Evolutionary conservation across 2,113 vertebrate species (phyloP).

Genomic region (Gnathonemus echidnorhynchus): DNA sequence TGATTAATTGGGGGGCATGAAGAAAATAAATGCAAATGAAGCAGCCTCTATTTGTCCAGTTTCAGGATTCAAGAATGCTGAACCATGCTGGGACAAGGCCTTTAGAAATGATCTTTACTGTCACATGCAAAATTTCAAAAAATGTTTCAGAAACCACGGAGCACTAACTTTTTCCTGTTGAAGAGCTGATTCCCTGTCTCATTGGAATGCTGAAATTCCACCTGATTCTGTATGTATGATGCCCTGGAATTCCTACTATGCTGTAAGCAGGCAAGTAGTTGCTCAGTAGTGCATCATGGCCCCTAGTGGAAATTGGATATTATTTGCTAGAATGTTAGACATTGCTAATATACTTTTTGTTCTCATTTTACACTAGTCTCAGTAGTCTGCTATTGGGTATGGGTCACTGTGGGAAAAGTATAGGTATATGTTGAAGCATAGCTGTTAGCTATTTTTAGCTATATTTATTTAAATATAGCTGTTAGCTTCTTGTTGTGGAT

Average conservation of each 20-base stretch:
- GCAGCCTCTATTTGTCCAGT: neutral
- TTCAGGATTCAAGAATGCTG: neutral
- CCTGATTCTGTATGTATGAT: neutral
- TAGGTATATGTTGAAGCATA: neutral
- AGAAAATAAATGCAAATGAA: conserved; percentile 24
- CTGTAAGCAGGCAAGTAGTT: neutral
- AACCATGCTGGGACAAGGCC: neutral
- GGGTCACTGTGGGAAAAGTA: neutral
- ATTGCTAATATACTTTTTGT: neutral
- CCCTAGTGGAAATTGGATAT: neutral
- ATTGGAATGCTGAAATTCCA: neutral
- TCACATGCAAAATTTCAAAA: neutral
- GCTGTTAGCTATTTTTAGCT: neutral
- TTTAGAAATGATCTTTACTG: neutral
- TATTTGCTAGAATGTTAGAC: neutral
- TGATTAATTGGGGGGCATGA: conserved; percentile 4
- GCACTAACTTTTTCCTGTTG: neutral
- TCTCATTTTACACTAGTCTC: neutral
- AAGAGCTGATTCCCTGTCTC: neutral
- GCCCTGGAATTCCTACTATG: neutral
- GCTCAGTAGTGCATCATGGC: neutral
- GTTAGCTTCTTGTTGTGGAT: neutral
- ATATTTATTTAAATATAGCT: neutral
- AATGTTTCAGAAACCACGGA: neutral
- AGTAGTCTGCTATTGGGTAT: neutral